Conservation (phyloP, 2,797 vertebrate species). For the Gobio occitaniae region DNA sequence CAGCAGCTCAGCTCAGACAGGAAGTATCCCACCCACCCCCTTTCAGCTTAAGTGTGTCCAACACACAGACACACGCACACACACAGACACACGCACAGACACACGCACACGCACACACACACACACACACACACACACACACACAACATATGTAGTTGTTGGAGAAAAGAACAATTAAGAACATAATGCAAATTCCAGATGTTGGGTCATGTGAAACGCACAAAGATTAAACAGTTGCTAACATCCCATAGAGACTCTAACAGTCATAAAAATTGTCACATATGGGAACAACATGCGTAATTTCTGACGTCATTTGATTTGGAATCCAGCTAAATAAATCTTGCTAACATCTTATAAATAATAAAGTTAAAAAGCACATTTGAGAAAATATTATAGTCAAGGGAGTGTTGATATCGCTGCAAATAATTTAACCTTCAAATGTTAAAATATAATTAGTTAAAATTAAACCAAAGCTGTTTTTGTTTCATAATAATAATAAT, state of each 20-base stretch:
- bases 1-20: slow-evolving; percentile 29
- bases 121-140: neutral
- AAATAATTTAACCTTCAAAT: slow-evolving; percentile 5
- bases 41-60: neutral
- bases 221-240: neutral
- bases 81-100: neutral
- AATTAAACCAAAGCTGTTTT: neutral
- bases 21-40: slow-evolving; percentile 6
- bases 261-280: neutral
- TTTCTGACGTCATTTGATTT: neutral
- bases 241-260: slow-evolving; percentile 5
- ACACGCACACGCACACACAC: neutral
- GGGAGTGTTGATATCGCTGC: neutral
- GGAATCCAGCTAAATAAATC: neutral
- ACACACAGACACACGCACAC: neutral
- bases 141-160: slow-evolving; percentile 23
- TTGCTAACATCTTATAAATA: neutral
- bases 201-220: slow-evolving; percentile 25
- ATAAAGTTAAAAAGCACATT: too few relatives aligned
- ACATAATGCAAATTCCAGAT: slow-evolving; percentile 35
- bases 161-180: neutral
- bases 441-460: slow-evolving; percentile 10
- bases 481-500: too few relatives aligned
- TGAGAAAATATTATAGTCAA: neutral
- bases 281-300: neutral